phyloP scores from a whole-genome alignment of 2,888 invertebrate species.

The Drosophila atripex region DNA sequence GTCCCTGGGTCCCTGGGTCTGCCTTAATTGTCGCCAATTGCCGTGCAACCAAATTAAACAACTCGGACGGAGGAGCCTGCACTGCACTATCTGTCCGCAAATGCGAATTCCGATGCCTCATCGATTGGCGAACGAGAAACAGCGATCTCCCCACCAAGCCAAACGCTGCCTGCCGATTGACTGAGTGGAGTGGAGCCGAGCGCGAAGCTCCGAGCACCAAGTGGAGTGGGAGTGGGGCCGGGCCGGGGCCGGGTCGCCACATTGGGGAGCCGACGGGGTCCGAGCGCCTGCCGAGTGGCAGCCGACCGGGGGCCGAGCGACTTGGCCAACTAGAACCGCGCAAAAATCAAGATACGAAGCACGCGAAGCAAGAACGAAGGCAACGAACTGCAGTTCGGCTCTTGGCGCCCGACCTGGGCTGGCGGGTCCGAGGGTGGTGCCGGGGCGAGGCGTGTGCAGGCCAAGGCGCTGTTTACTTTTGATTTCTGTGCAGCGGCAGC shows the following conservation, averaged over 20 bases:
- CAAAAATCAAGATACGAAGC: constrained; percentile 69
- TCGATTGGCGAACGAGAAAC: constrained; percentile 35
- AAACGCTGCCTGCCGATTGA: constrained; percentile 68
- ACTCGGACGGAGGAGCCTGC: constrained; percentile 31
- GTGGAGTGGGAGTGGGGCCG: constrained; percentile 22
- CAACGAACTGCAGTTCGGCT: constrained; percentile 45
- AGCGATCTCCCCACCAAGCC: constrained; percentile 34
- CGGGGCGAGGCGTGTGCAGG: constrained; percentile 57
- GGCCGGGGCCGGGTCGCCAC: constrained; percentile 28
- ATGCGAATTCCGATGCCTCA: constrained; percentile 33
- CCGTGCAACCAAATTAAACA: constrained; percentile 45
- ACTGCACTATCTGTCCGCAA: constrained; percentile 16
- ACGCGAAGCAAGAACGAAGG: constrained; percentile 71
- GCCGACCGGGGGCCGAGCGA: constrained; percentile 32
- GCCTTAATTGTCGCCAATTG: constrained; percentile 49
- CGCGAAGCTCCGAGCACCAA: constrained; percentile 18
- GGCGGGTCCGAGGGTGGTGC: neutral
- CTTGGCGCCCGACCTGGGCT: constrained; percentile 25
- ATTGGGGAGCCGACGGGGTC: constrained; percentile 21
- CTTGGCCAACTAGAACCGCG: constrained; percentile 74
- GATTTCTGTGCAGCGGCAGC: constrained; percentile 78
- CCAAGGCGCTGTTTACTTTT: constrained; percentile 72
- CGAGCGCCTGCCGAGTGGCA: constrained; percentile 8
- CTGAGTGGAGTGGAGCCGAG: constrained; percentile 30
- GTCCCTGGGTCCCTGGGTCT: constrained; percentile 8